phyloP scores from a whole-genome alignment of 2,797 vertebrate genomes.

The Phrynocephalus guinanensis region DNA sequence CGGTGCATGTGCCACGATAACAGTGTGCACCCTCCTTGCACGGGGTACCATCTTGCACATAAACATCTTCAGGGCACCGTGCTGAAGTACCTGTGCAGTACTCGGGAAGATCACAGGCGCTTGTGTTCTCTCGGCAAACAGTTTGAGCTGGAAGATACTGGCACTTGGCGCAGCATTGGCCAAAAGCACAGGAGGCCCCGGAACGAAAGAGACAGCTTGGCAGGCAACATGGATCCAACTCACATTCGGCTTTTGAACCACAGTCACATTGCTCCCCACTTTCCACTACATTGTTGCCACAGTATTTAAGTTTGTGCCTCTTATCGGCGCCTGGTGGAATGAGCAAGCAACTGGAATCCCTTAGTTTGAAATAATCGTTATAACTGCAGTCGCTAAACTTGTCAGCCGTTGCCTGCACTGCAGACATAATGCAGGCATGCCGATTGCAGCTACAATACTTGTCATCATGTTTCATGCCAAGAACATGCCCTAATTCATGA shows the following conservation, averaged over 20 bases:
- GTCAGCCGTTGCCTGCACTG: not conserved
- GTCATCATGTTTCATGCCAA: conserved; percentile 23
- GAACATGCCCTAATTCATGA: conserved; percentile 38
- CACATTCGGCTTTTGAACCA: conserved; percentile 54
- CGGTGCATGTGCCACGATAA: conserved; percentile 60
- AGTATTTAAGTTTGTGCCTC: conserved; percentile 28
- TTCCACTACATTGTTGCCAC: conserved; percentile 67
- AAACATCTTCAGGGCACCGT: conserved; percentile 53
- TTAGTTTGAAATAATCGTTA: conserved; percentile 6
- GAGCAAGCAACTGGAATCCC: conserved; percentile 34
- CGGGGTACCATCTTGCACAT: conserved; percentile 52
- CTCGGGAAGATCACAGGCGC: conserved; percentile 62
- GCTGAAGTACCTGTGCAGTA: conserved; percentile 65
- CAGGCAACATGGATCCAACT: conserved; percentile 56
- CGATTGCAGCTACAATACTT: conserved; percentile 41
- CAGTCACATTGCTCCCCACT: conserved; percentile 63
- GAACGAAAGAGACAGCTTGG: conserved; percentile 4
- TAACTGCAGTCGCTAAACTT: conserved; percentile 73
- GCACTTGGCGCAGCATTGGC: conserved; percentile 65
- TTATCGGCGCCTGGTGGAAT: not conserved
- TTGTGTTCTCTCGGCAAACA: conserved; percentile 47
- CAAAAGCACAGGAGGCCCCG: conserved; percentile 57
- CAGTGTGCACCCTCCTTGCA: conserved; percentile 25
- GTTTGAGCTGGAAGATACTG: conserved; percentile 54
- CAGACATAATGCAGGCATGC: conserved; percentile 57